phyloP scores from a whole-genome alignment of 2,888 invertebrate species.

The Morpho achilles region DNA sequence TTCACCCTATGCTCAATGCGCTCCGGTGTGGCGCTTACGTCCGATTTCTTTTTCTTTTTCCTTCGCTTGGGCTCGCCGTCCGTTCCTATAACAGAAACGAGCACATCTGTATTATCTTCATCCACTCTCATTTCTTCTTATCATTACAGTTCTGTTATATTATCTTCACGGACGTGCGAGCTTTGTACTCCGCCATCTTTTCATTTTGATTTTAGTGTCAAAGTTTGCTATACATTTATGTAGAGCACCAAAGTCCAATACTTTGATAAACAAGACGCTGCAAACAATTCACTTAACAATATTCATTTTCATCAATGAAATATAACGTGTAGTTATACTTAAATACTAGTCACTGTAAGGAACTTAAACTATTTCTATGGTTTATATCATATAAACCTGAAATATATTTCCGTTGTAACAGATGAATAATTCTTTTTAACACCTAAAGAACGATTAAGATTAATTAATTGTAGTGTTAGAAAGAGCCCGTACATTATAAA shows the following conservation, averaged over 20 bases:
- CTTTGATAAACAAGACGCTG: conserved; percentile 16
- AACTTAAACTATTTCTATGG: too few relatives aligned
- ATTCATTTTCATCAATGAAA: conserved; percentile 3
- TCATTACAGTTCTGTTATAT: conserved; percentile 29
- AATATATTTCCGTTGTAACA: too few relatives aligned
- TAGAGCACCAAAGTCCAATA: neutral
- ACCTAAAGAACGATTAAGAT: too few relatives aligned
- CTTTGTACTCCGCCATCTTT: conserved; percentile 16
- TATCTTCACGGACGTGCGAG: conserved; percentile 30
- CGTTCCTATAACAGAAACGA: conserved; percentile 75
- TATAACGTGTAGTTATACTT: too few relatives aligned
- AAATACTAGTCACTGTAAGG: too few relatives aligned
- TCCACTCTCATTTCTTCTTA: conserved; percentile 45
- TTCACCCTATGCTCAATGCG: conserved; percentile 72
- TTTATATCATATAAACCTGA: too few relatives aligned
- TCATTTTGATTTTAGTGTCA: neutral
- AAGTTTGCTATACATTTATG: conserved; percentile 5
- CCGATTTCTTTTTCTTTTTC: conserved; percentile 64
- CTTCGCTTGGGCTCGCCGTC: conserved; percentile 58
- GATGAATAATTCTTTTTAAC: too few relatives aligned
- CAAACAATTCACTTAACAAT: conserved; percentile 8
- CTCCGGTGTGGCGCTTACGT: conserved; percentile 68
- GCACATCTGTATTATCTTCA: conserved; percentile 67
- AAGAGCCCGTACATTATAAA: too few relatives aligned
- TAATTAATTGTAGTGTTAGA: too few relatives aligned